Evolutionary conservation across 2,888 invertebrate species (phyloP).

Genomic region (Machimus rusticus): DNA sequence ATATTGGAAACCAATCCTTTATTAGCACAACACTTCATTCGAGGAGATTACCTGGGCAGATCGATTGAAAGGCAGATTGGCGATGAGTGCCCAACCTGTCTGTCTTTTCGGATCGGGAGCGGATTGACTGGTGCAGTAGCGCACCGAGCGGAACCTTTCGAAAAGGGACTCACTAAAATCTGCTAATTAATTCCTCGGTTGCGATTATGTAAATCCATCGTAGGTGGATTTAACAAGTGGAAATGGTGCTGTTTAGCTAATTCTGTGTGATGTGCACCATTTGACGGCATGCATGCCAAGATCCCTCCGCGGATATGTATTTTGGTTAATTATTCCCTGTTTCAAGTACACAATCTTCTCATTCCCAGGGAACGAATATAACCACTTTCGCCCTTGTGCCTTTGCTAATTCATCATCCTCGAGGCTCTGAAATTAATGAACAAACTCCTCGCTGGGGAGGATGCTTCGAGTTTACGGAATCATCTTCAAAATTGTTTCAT

Average conservation of each 20-base stretch:
- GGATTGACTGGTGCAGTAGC: neutral
- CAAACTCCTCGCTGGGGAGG: neutral
- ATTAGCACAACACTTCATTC: slow-evolving; percentile 6
- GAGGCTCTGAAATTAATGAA: neutral
- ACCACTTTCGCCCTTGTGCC: neutral
- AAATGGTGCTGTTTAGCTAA: neutral
- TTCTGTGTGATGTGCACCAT: neutral
- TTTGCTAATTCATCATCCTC: neutral
- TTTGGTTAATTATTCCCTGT: neutral
- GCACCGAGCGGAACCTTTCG: neutral
- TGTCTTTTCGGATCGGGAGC: neutral
- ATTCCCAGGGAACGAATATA: neutral
- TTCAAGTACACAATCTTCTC: neutral
- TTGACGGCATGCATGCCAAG: neutral
- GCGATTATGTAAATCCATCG: neutral
- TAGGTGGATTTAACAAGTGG: neutral
- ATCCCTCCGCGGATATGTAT: neutral
- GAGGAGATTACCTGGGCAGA: neutral
- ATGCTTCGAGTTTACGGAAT: neutral
- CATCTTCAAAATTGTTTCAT: neutral
- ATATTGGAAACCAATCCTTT: neutral
- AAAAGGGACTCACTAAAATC: neutral
- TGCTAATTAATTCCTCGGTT: neutral
- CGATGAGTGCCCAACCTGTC: neutral
- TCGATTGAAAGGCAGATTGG: neutral